Percentiles rank a stretch among this genome's conserved stretches.
These are phyloP conservation scores for Myiagra hebetior DNA, from an alignment of 2,113 vertebrate species.

Conservation along the genomic window DNA sequence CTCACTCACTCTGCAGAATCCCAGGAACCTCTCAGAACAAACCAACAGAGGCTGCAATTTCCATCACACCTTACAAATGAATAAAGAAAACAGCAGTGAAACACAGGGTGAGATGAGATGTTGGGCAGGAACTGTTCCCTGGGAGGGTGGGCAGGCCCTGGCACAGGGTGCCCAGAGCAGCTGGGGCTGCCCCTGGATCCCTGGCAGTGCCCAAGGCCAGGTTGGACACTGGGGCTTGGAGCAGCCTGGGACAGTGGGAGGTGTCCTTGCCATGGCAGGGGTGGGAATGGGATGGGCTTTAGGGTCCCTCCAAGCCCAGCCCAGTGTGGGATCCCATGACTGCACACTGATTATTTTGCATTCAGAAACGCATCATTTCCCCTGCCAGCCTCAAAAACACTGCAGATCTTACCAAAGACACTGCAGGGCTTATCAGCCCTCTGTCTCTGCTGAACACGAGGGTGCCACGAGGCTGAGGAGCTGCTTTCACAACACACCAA, in stretches of 20 bases:
- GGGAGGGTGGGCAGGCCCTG: not conserved
- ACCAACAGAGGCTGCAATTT: not conserved
- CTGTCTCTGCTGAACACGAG: not conserved
- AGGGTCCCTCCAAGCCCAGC: fast-evolving
- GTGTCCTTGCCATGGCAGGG: not conserved
- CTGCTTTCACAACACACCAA: fast-evolving
- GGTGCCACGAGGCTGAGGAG: not conserved
- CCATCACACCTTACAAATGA: fast-evolving
- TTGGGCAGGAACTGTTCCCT: not conserved
- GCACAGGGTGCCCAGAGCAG: not conserved
- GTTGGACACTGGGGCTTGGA: not conserved
- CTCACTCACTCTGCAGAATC: not conserved
- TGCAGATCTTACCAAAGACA: not conserved
- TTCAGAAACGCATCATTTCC: not conserved
- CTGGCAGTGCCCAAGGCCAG: not conserved
- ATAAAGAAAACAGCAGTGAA: not conserved
- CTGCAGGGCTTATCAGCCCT: not conserved
- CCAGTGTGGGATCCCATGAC: not conserved
- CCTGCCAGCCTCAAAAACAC: not conserved
- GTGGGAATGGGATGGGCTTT: fast-evolving
- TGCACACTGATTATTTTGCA: not conserved
- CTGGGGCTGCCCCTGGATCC: not conserved
- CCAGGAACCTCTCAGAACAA: not conserved
- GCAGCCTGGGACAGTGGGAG: not conserved
- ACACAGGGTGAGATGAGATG: fast-evolving